A percentile compares a stretch with the other conserved stretches of the same genome.
Evolutionary conservation across 2,888 invertebrate genomes (phyloP).

Genomic region (Thecophora atra): DNA sequence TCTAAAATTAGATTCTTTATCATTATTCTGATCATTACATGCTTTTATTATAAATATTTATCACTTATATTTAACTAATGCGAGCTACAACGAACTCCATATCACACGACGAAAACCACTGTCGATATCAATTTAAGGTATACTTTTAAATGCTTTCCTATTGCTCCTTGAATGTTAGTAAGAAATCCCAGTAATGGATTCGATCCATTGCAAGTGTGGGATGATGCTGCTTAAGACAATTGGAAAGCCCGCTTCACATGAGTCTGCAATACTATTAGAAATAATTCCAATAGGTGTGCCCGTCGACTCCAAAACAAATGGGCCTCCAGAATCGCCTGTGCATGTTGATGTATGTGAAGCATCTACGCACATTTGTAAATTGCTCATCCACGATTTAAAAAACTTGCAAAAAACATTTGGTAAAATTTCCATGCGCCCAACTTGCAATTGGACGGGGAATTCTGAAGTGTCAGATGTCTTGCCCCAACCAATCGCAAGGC

Average conservation of each 20-base stretch:
- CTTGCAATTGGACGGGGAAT: neutral
- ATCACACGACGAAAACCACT: too few species aligned
- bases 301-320: neutral
- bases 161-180: neutral
- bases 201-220: neutral
- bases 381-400: neutral
- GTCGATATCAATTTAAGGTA: too few species aligned
- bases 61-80: too few species aligned
- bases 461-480: neutral
- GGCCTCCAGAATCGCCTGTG: too few species aligned
- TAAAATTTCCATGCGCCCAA: neutral
- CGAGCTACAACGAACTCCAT: too few species aligned
- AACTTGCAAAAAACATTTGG: neutral
- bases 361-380: neutral
- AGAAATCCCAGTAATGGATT: neutral
- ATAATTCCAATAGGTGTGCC: neutral
- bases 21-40: too few species aligned
- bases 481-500: neutral
- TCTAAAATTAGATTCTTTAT: too few species aligned
- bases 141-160: too few species aligned
- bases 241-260: neutral
- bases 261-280: neutral
- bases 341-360: neutral
- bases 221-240: neutral
- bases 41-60: too few species aligned